Conservation (phyloP, 2,113 vertebrate species). For the Podilymbus podiceps region DNA sequence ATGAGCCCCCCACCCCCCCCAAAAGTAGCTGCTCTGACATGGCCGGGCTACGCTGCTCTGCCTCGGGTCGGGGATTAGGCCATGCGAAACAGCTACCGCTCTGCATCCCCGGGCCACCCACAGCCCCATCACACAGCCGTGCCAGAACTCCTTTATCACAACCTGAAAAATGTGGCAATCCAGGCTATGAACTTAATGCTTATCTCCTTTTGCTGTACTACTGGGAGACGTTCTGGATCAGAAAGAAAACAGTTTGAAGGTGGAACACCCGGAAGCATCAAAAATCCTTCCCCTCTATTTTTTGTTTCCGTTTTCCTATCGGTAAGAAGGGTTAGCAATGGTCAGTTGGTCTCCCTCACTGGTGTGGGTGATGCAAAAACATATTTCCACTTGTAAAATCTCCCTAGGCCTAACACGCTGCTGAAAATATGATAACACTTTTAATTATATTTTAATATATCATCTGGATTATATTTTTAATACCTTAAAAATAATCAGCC, state of each 20-base stretch:
- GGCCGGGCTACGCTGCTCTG: background rate
- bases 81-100: background rate
- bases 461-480: conserved; percentile 8
- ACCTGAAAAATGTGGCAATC: background rate
- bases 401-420: background rate
- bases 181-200: background rate
- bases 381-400: background rate
- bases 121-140: accelerated
- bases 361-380: background rate
- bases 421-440: conserved; percentile 13
- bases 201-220: background rate
- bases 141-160: background rate
- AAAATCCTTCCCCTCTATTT: background rate
- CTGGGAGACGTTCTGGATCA: background rate
- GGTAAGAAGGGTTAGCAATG: background rate
- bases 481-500: conserved; percentile 6
- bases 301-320: background rate
- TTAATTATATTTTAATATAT: conserved; percentile 42
- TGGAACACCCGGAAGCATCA: background rate
- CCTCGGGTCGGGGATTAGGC: background rate
- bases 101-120: background rate
- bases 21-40: background rate
- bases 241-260: background rate
- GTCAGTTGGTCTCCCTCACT: background rate
- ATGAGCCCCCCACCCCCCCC: background rate